A percentile compares a stretch with the other conserved stretches of the same genome.
Evolutionary conservation across 1,140 invertebrate genomes (phyloP).

Genomic region (Drosophila truncata): DNA sequence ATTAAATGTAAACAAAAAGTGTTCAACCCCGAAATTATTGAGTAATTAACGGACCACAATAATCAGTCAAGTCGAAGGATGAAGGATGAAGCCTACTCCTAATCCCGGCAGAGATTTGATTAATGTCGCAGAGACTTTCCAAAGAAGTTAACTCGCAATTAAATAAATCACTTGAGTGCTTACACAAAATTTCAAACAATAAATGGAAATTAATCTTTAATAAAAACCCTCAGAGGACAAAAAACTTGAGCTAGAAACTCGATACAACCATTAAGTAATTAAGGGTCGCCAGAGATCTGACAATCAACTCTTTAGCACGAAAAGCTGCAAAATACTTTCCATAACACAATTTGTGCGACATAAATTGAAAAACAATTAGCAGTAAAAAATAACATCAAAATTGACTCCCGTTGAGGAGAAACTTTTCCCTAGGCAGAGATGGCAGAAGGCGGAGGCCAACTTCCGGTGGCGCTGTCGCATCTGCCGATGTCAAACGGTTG

Average conservation of each 20-base stretch:
- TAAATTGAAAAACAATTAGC: conserved; percentile 74
- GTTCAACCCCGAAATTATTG: conserved; percentile 44
- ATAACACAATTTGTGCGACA: conserved; percentile 50
- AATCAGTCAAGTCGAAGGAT: conserved; percentile 28
- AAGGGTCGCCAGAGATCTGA: conserved; percentile 23
- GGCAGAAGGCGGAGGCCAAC: conserved; percentile 19
- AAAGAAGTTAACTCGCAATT: conserved; percentile 41
- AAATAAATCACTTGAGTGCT: conserved; percentile 44
- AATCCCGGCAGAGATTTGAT: conserved; percentile 57
- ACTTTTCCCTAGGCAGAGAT: conserved; percentile 24
- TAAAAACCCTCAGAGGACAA: conserved; percentile 22
- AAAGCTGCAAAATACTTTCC: conserved; percentile 22
- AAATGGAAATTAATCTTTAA: conserved; percentile 70
- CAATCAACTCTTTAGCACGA: conserved; percentile 55
- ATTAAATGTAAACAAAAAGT: conserved; percentile 13
- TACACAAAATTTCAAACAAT: conserved; percentile 44
- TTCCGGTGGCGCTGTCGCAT: conserved; percentile 39
- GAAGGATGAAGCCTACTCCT: not conserved
- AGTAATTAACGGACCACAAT: conserved; percentile 39
- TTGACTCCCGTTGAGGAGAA: conserved; percentile 23
- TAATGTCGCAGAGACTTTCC: conserved; percentile 54
- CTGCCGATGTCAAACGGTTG: conserved; percentile 35
- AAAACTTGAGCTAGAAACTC: not conserved
- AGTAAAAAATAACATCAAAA: conserved; percentile 53
- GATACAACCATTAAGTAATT: conserved; percentile 45